Evolutionary conservation across 30 jellyfish, hydroid and myxozoan species (phyloP).

Genomic region (Hydractinia echinata): DNA sequence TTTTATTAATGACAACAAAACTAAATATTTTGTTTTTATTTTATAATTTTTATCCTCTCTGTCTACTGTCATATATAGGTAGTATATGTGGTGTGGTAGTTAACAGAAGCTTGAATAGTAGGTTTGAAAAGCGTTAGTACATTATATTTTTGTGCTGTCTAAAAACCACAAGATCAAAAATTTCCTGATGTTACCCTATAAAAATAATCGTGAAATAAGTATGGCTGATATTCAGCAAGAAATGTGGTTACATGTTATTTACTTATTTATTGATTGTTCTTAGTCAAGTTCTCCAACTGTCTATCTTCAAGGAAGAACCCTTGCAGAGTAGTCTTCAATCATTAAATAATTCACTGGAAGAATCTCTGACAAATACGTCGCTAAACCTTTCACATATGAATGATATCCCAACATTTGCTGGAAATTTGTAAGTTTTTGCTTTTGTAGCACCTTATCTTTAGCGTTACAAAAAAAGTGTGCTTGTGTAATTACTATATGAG

Average conservation of each 20-base stretch:
- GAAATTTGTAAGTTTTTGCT: no score
- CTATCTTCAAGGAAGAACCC: constrained; percentile 63
- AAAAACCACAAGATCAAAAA: not conserved
- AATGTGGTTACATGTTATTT: not conserved
- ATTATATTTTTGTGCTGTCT: not conserved
- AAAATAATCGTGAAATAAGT: not conserved
- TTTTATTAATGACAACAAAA: no score
- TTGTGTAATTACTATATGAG: no score
- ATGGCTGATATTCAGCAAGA: not conserved
- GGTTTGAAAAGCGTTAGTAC: no score
- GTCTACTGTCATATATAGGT: no score
- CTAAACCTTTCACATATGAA: not conserved
- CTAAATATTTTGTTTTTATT: no score
- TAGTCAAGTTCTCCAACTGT: constrained; percentile 71
- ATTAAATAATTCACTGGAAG: constrained; percentile 2
- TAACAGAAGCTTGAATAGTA: no score
- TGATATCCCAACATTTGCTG: no score
- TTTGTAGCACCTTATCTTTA: no score
- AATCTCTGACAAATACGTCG: not conserved
- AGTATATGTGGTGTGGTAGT: no score
- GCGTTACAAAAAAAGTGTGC: no score
- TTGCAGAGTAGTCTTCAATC: constrained; percentile 6
- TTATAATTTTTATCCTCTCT: no score
- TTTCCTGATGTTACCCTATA: not conserved
- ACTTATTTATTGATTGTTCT: not conserved